Percentiles rank a stretch among this genome's conserved stretches.
These are phyloP conservation scores for Sphaeridia pumilis DNA, from an alignment of 2,888 invertebrate genomes.

Conservation along the genomic window DNA sequence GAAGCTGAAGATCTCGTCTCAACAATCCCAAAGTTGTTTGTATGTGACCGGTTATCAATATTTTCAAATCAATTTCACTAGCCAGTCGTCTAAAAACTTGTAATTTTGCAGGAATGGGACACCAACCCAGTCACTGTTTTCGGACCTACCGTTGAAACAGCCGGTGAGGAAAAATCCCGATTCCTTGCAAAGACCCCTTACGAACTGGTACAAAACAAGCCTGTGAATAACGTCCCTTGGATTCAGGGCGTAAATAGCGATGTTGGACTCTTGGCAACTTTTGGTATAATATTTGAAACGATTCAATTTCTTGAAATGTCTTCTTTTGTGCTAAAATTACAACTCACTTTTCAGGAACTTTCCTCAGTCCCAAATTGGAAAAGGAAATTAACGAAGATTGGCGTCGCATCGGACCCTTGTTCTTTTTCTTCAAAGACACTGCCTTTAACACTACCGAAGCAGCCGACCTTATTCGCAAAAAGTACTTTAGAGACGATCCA, in stretches of 20 bases:
- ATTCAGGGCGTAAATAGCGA: conserved; percentile 12
- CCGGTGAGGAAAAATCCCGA: conserved; percentile 58
- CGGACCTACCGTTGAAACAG: conserved; percentile 83
- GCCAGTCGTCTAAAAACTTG: neutral
- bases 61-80: no score
- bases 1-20: neutral
- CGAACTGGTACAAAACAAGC: conserved; percentile 4
- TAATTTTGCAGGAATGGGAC: conserved; percentile 5
- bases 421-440: conserved; percentile 45
- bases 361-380: neutral
- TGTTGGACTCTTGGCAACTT: conserved; percentile 9
- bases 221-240: conserved; percentile 14
- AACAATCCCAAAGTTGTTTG: conserved; percentile 10
- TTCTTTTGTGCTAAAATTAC: no score
- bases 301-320: no score
- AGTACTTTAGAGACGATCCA: conserved; percentile 43
- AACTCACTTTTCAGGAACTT: conserved; percentile 1
- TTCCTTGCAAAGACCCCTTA: conserved; percentile 11
- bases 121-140: conserved; percentile 65
- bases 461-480: conserved; percentile 46
- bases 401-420: conserved; percentile 49
- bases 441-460: conserved; percentile 42
- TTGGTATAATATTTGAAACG: conserved; percentile 5
- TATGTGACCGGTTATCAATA: conserved; percentile 3
- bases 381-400: conserved; percentile 47